These are phyloP conservation scores for Drosophila dunni DNA, from an alignment of 1,140 invertebrate genomes.

Conservation along the genomic window DNA sequence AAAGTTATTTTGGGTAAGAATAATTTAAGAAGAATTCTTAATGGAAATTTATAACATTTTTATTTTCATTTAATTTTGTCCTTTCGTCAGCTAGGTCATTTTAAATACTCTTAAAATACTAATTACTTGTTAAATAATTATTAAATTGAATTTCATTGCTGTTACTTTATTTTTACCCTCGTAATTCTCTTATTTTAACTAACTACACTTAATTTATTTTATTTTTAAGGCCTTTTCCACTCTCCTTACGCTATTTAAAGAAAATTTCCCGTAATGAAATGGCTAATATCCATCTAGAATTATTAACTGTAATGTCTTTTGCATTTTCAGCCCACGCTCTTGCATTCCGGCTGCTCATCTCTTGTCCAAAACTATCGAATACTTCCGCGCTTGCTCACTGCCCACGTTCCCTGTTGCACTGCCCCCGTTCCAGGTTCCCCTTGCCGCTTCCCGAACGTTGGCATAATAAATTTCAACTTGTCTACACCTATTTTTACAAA, in stretches of 20 bases:
- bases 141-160: no score
- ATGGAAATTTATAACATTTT: no score
- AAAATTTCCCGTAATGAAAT: background rate
- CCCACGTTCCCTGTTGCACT: slow-evolving; percentile 42
- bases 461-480: slow-evolving; percentile 83
- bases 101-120: no score
- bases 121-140: no score
- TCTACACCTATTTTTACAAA: slow-evolving; percentile 83
- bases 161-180: no score
- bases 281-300: background rate
- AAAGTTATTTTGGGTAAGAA: no score
- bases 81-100: no score
- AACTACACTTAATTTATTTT: background rate
- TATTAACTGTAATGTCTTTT: slow-evolving; percentile 31
- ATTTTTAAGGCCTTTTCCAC: background rate
- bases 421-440: slow-evolving; percentile 27
- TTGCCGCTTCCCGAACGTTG: slow-evolving; percentile 54
- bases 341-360: slow-evolving; percentile 33
- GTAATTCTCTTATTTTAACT: no score
- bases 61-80: no score
- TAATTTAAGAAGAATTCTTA: no score
- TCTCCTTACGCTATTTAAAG: background rate
- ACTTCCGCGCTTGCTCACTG: slow-evolving; percentile 49
- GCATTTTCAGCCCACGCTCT: slow-evolving; percentile 22
- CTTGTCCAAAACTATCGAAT: slow-evolving; percentile 45